Base-by-base conservation (phyloP, 2,113 vertebrate species). In the Cryptoleucopteryx plumbea region DNA sequence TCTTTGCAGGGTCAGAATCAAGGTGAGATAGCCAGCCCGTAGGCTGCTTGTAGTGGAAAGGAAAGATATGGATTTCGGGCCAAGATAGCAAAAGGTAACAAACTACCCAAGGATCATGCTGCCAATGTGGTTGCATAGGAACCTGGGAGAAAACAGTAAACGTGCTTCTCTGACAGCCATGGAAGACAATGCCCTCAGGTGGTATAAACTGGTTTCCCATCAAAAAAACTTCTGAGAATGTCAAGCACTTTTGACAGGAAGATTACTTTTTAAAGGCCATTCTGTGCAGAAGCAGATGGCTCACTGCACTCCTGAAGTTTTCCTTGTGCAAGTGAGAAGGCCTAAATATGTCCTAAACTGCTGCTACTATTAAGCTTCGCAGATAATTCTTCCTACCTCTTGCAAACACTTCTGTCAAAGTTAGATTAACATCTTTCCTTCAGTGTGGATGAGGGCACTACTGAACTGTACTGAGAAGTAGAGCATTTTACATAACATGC, bases 261-360 rank as follows among this genome's bases (percentile, higher is more conserved):
- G 48, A 77, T 78, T 63, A 13, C 67, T 90, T 93, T 92, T 83
- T 73, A 43, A 85, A 91, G 77, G 65, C 73, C 4, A 0, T 61
- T 95, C 36, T 91, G 53, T 94, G 78, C 53, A 77, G 84, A 29
- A 94, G 71, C 96, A 95, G 94, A 94, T 96, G 96, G 95, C 79
- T 92, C 1, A 0, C 36, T 66, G 70, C 55, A 5, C 63, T 73
- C 79, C 45, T 42, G 5, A 84, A 89, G 50, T 59, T 94, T 91
- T 74, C 70, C 78, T 94, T 0, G 1, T 82, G 66, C 66, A 52
- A 94, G 66, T 73, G 89, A 93, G 82, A 65, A 90, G 94, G 84
- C 79, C 81, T 95, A 91, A 95, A 93, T 95, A 85, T 63, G 78
- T 72, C 89, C 85, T 93, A 94, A 94, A 89, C 70, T 94, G 86